A percentile compares a stretch with the other conserved stretches of the same genome.
phyloP scores from a whole-genome alignment of 2,797 vertebrate species.

The Sphenopsis melanotis region DNA sequence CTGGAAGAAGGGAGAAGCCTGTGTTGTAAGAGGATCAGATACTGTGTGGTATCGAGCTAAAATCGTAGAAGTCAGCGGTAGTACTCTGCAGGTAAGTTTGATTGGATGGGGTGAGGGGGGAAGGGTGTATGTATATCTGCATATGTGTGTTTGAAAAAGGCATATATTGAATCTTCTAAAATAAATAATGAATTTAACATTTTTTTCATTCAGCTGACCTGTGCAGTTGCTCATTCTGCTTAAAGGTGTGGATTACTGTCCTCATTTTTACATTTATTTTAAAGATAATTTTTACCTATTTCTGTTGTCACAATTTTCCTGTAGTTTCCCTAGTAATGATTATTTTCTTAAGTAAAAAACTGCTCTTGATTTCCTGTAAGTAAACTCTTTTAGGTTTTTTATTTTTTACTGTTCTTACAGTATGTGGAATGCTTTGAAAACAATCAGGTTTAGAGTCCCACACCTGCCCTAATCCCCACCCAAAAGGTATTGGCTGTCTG shows the following conservation, averaged over 20 bases:
- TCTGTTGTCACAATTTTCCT: not conserved
- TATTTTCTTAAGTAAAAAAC: not conserved
- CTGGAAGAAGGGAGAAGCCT: conserved; percentile 87
- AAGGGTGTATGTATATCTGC: not conserved
- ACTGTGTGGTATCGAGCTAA: conserved; percentile 88
- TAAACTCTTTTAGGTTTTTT: not conserved
- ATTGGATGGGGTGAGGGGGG: not conserved
- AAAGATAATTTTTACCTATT: not conserved
- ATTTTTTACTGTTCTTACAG: rapidly evolving
- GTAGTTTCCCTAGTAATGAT: not conserved
- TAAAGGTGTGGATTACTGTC: not conserved
- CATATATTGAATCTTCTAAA: not conserved
- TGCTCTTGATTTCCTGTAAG: not conserved
- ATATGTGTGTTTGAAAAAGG: rapidly evolving
- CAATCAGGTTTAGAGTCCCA: not conserved
- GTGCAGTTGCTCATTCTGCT: not conserved
- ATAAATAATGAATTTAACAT: not conserved
- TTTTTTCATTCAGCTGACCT: not conserved
- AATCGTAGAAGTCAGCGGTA: conserved; percentile 79
- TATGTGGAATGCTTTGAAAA: not conserved
- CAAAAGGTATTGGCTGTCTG: not conserved
- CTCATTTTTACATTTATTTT: not conserved
- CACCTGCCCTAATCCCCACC: rapidly evolving
- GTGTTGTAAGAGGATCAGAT: conserved; percentile 87
- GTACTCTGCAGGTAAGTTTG: conserved; percentile 79